A percentile compares a stretch with the other conserved stretches of the same genome.
Evolutionary conservation across 2,888 invertebrate species (phyloP).

Genomic region (Leucophora obtusa): DNA sequence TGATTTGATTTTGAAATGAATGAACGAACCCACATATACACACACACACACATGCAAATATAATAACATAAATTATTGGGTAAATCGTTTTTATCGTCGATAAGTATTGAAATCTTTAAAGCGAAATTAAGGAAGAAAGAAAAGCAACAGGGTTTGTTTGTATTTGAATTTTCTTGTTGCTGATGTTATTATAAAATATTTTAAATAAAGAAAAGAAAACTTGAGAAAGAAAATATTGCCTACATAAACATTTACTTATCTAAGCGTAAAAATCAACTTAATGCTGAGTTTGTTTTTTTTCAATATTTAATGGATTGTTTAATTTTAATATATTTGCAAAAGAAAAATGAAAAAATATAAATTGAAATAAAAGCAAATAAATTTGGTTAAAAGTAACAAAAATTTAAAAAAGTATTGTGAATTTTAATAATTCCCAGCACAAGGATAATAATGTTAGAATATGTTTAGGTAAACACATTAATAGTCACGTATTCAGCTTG

Average conservation of each 20-base stretch:
- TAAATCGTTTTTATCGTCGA: constrained; percentile 51
- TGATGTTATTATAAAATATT: constrained; percentile 33
- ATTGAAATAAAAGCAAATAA: not conserved
- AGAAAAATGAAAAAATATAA: not conserved
- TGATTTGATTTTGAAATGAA: not conserved
- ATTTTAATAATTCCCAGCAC: too few relatives aligned
- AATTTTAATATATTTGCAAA: constrained; percentile 38
- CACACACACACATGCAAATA: not conserved
- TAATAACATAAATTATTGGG: constrained; percentile 48
- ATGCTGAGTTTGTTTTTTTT: constrained; percentile 5
- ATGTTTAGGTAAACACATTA: too few relatives aligned
- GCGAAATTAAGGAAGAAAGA: not conserved
- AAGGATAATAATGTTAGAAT: too few relatives aligned
- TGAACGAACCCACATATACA: not conserved
- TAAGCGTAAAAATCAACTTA: constrained; percentile 49
- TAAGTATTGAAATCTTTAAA: constrained; percentile 40
- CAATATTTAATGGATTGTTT: constrained; percentile 51
- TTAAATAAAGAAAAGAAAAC: constrained; percentile 27
- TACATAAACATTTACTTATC: constrained; percentile 52
- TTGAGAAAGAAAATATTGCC: constrained; percentile 36
- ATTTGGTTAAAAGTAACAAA: not conserved
- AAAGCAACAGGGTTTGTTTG: constrained; percentile 48
- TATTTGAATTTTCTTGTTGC: not conserved
- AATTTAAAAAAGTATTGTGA: too few relatives aligned
- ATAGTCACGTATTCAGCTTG: too few relatives aligned